These are phyloP conservation scores for Epinotia demarniana DNA, from an alignment of 2,888 invertebrate genomes.

Conservation along the genomic window DNA sequence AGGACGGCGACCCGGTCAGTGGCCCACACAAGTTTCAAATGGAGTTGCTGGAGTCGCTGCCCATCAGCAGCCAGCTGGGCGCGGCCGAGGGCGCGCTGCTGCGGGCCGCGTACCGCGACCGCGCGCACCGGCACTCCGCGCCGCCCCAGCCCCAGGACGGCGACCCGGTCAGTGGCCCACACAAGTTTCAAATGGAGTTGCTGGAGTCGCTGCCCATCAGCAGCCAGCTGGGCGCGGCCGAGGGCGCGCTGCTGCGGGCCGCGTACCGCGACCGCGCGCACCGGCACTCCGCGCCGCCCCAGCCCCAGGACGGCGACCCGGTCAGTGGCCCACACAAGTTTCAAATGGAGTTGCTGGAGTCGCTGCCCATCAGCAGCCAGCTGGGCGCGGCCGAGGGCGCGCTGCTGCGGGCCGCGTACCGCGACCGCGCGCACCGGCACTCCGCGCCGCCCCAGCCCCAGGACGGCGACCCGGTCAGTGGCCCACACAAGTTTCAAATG, in stretches of 20 bases:
- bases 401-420: conserved; percentile 90
- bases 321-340: background rate
- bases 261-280: conserved; percentile 94
- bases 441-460: conserved; percentile 87
- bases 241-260: conserved; percentile 89
- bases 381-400: conserved; percentile 87
- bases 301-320: conserved; percentile 76
- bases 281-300: conserved; percentile 91
- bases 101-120: conserved; percentile 91
- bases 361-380: conserved; percentile 87
- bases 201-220: conserved; percentile 88
- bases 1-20: conserved; percentile 71
- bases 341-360: too few relatives aligned
- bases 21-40: too few relatives aligned
- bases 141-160: conserved; percentile 81
- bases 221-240: conserved; percentile 84
- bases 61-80: conserved; percentile 86
- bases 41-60: conserved; percentile 89
- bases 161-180: conserved; percentile 58
- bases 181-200: too few relatives aligned
- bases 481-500: too few relatives aligned
- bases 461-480: conserved; percentile 70
- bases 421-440: conserved; percentile 94
- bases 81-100: conserved; percentile 88
- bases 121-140: conserved; percentile 94